Evolutionary conservation across 1,140 invertebrate species (phyloP).

Genomic region (Gryllus bimaculatus): DNA sequence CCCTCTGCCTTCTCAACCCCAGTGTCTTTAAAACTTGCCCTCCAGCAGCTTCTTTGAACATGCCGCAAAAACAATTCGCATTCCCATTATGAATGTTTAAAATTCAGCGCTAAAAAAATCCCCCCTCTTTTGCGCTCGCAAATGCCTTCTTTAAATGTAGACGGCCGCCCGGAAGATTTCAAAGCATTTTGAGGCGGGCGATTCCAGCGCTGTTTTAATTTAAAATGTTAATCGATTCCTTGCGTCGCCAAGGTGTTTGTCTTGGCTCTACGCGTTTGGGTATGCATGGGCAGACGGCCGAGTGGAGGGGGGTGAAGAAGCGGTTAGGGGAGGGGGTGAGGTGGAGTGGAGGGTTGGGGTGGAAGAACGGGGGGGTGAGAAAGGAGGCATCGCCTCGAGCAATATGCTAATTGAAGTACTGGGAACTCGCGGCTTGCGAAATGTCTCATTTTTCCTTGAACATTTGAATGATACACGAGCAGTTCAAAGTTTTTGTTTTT

Average conservation of each 20-base stretch:
- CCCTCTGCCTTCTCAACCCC: not conserved
- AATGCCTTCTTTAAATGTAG: not conserved
- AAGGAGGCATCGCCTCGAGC: not conserved
- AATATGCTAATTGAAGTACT: not conserved
- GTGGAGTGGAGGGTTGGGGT: not conserved
- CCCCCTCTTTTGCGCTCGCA: not conserved
- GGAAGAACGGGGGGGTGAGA: not conserved
- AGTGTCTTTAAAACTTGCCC: not conserved
- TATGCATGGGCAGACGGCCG: not conserved
- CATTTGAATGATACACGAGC: not conserved
- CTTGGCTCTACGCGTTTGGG: not conserved
- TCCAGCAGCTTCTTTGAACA: not conserved
- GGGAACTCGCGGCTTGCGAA: not conserved
- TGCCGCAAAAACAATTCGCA: not conserved
- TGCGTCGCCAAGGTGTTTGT: not conserved
- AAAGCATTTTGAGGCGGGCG: not conserved
- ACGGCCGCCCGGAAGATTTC: not conserved
- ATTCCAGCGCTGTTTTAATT: not conserved
- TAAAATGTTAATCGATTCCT: constrained; percentile 5
- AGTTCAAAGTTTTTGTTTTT: no score
- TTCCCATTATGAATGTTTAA: not conserved
- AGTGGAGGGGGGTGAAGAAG: not conserved
- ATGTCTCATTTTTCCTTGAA: not conserved
- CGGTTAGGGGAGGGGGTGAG: not conserved
- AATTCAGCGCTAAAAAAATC: not conserved